Percentiles rank a stretch among this genome's conserved stretches.
These are phyloP conservation scores for Disparrhopalites patrizii DNA, from an alignment of 2,888 invertebrate species.

Conservation along the genomic window DNA sequence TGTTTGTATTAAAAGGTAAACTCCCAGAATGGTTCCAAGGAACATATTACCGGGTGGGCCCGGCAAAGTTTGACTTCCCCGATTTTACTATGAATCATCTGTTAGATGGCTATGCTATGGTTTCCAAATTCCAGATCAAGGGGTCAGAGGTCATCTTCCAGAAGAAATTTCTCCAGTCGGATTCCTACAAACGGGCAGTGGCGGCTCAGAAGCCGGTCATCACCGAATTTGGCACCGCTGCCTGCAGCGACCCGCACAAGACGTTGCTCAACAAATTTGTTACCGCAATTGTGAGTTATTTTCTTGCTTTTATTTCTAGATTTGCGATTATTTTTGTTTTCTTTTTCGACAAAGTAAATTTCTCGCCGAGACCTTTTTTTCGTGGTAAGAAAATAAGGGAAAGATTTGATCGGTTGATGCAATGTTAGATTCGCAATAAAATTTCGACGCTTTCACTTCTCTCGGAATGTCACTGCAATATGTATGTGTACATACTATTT, in stretches of 20 bases:
- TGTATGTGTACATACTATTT: no score
- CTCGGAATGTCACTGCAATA: no score
- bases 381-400: background rate
- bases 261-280: slow-evolving; percentile 52
- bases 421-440: no score
- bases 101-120: slow-evolving; percentile 49
- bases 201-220: slow-evolving; percentile 53
- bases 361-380: no score
- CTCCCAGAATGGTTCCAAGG: slow-evolving; percentile 22
- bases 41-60: slow-evolving; percentile 19
- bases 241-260: slow-evolving; percentile 55
- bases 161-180: slow-evolving; percentile 53
- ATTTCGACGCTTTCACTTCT: no score
- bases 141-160: slow-evolving; percentile 48
- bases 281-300: slow-evolving; percentile 40
- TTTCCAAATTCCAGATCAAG: slow-evolving; percentile 43
- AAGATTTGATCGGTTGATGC: background rate
- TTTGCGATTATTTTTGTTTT: background rate
- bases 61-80: slow-evolving; percentile 51
- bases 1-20: slow-evolving; percentile 18
- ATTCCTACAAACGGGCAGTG: slow-evolving; percentile 53
- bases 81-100: slow-evolving; percentile 54
- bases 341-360: no score
- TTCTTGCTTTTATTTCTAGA: no score
- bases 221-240: slow-evolving; percentile 55